Percentiles rank a stretch among this genome's conserved stretches.
phyloP scores from a whole-genome alignment of 2,888 invertebrate genomes.

The Lasioglossum morio region DNA sequence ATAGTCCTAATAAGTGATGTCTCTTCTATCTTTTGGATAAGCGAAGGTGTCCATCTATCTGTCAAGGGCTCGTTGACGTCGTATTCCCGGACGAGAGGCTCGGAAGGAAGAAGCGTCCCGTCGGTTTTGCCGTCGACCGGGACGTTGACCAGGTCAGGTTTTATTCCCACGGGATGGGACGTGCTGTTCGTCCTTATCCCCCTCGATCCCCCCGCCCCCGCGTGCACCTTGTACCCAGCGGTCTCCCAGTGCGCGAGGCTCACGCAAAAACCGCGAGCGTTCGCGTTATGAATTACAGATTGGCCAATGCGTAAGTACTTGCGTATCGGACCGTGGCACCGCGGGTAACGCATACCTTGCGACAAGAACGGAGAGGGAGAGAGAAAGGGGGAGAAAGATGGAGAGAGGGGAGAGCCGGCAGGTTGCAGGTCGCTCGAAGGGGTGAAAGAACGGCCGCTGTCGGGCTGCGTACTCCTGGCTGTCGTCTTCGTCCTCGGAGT shows the following conservation, averaged over 20 bases:
- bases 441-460: constrained; percentile 77
- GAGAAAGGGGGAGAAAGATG: constrained; percentile 23
- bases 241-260: constrained; percentile 72
- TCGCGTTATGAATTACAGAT: constrained; percentile 82
- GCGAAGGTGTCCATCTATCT: constrained; percentile 54
- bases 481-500: constrained; percentile 68
- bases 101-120: constrained; percentile 24
- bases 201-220: constrained; percentile 18
- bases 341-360: constrained; percentile 72
- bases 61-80: constrained; percentile 43
- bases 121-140: constrained; percentile 48
- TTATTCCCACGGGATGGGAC: constrained; percentile 77
- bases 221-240: constrained; percentile 47
- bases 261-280: constrained; percentile 74
- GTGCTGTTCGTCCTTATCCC: constrained; percentile 45
- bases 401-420: constrained; percentile 67
- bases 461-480: constrained; percentile 64
- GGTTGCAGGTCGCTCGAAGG: constrained; percentile 73
- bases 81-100: constrained; percentile 21
- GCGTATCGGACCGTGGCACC: constrained; percentile 65
- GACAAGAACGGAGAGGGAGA: constrained; percentile 40
- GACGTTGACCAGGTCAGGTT: constrained; percentile 77
- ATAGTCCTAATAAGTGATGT: no score
- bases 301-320: constrained; percentile 72
- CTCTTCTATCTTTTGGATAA: background rate